Percentiles rank a stretch among this genome's conserved stretches.
Conservation (phyloP, 2,797 vertebrate species). For the Parotocinclus haroldoi region DNA sequence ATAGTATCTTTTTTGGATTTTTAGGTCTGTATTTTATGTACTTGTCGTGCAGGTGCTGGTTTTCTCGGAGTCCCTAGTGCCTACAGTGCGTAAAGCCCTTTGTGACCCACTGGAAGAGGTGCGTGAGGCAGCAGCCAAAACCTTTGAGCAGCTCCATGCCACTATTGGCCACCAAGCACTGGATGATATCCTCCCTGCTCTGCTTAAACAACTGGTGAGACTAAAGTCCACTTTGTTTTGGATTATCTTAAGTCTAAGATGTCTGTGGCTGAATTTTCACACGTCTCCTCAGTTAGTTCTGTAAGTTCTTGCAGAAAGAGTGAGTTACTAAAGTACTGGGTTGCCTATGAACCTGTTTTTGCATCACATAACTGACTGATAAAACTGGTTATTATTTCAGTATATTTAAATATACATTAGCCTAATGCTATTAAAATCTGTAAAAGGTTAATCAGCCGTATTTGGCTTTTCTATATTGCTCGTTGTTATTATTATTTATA, state of each 20-base stretch:
- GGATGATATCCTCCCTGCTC: conserved; percentile 91
- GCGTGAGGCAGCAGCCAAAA: conserved; percentile 94
- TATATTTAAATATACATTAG: too few species aligned
- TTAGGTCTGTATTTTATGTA: not conserved
- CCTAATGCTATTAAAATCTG: too few species aligned
- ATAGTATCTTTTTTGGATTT: not conserved
- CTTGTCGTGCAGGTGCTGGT: conserved; percentile 80
- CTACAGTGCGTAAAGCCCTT: conserved; percentile 93
- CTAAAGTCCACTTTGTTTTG: not conserved
- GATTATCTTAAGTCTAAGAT: not conserved
- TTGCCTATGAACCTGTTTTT: too few species aligned
- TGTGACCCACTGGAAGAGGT: conserved; percentile 97
- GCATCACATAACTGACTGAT: too few species aligned
- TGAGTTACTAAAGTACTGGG: too few species aligned
- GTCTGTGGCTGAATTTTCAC: too few species aligned
- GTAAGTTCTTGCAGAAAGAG: too few species aligned
- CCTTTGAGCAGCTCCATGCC: conserved; percentile 96
- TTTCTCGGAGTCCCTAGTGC: conserved; percentile 95
- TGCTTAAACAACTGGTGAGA: conserved; percentile 92
- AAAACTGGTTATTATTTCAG: too few species aligned
- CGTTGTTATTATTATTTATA: too few species aligned
- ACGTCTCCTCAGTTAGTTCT: too few species aligned
- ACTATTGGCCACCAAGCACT: conserved; percentile 96
- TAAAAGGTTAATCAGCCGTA: too few species aligned
- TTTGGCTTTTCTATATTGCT: too few species aligned